A percentile compares a stretch with the other conserved stretches of the same genome.
phyloP scores from a whole-genome alignment of 2,888 invertebrate genomes.

The Meteorus cinctellus region DNA sequence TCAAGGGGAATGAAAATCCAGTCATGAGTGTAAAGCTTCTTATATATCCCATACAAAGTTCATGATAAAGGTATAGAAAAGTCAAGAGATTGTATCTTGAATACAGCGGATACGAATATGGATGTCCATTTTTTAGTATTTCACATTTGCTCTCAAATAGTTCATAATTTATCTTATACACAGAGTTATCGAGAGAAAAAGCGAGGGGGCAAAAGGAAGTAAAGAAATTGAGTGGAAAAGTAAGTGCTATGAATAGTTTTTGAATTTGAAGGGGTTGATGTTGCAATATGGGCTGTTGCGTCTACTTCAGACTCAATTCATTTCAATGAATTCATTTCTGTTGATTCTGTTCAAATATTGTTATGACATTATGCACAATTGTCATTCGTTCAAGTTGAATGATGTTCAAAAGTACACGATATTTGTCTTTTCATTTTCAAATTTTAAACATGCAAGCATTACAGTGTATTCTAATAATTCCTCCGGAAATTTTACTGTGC shows the following conservation, averaged over 20 bases:
- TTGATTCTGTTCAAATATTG: neutral
- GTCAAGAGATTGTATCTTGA: neutral
- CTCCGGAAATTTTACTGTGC: too few relatives aligned
- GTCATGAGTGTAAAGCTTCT: conserved; percentile 8
- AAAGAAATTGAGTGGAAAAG: neutral
- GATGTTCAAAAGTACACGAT: neutral
- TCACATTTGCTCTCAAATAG: neutral
- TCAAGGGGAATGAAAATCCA: conserved; percentile 4
- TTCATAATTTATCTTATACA: neutral
- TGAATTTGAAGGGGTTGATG: neutral
- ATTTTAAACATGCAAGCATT: neutral
- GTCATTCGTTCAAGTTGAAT: neutral
- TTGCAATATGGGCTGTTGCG: neutral
- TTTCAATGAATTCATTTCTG: neutral
- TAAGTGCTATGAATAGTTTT: neutral
- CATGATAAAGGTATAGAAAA: conserved; percentile 2
- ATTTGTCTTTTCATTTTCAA: neutral
- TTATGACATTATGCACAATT: neutral
- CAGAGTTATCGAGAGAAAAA: neutral
- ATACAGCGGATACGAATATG: neutral
- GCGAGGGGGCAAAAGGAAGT: neutral
- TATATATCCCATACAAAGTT: neutral
- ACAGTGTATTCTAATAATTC: too few relatives aligned
- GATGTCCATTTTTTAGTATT: conserved; percentile 4
- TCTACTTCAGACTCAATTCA: neutral